phyloP scores from a whole-genome alignment of 2,797 vertebrate genomes.

The Acanthornis magna region DNA sequence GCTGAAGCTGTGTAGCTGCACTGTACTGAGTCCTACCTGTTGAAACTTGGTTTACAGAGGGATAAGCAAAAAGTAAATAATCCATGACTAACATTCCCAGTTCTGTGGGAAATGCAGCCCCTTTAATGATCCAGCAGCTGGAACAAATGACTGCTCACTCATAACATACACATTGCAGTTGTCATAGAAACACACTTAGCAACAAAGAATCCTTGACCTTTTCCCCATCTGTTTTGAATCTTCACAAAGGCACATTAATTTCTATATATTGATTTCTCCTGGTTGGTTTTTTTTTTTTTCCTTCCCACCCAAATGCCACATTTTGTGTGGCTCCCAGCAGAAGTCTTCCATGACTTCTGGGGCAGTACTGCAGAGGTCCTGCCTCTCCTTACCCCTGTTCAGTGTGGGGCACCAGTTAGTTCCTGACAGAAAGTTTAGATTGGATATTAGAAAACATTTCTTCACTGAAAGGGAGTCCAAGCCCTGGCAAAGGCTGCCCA shows the following conservation, averaged over 20 bases:
- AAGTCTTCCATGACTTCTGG: background rate
- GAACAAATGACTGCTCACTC: constrained; percentile 73
- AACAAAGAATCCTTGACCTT: constrained; percentile 81
- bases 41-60: background rate
- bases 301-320: background rate
- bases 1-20: rapidly evolving
- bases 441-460: background rate
- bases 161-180: constrained; percentile 69
- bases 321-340: background rate
- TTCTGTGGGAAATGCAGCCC: background rate
- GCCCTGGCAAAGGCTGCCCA: background rate
- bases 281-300: no score
- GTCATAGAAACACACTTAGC: constrained; percentile 77
- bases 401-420: background rate
- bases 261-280: constrained; percentile 59
- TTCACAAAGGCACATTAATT: constrained; percentile 74
- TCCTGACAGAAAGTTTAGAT: background rate
- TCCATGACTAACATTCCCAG: background rate
- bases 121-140: constrained; percentile 69
- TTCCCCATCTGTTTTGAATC: constrained; percentile 77
- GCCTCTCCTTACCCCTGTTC: background rate
- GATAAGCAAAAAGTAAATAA: constrained; percentile 46
- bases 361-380: background rate
- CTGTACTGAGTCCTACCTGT: background rate
- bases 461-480: background rate